Base-by-base conservation (phyloP, 2,797 vertebrate species). In the Myoxocephalus aenaeus region DNA sequence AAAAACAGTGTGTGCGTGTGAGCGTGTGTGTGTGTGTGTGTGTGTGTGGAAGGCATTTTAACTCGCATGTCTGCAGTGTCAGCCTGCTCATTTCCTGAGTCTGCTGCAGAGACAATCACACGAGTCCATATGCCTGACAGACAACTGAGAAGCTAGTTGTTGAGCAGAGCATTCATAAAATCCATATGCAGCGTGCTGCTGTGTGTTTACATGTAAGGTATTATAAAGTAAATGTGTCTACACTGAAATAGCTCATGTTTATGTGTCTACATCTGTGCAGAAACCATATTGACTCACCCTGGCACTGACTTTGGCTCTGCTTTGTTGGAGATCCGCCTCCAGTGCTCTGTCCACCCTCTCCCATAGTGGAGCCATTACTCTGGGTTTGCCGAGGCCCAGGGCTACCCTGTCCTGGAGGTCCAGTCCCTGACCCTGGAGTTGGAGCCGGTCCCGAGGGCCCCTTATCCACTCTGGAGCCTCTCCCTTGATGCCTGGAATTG, bases 41-140 rank as follows among this genome's bases (percentile, higher is more conserved):
- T 56, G 84, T 77, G 80, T 89, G 88, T 89, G 75, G 79, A 86
- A 77, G 79, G 79, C 74, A 87, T 88, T 86, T 84, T 74, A 91
- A 87, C 76, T 77, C 5, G 5, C 70, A 75, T 84, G 79, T 85
- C 77, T 86, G 76, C 78, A 79, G 77, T 74, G 77, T 86, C 77
- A 80, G 87, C 73, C 80, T 73, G 70, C 53, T 89, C 81, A 86
- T 90, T 90, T 90, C 88, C 89, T 90, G 81, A 81, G 80, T 85
- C 64, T 85, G 56, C 73, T 76, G 46, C 64, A 74, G 63, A 84
- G 69, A 29, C 4, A 34, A 13, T 27, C 4, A 56, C 67, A 67
- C 42, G 15, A 1, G 27, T 70, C 12, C 50, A 27, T 22, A 46
- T 2, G 50, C 6, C 51, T 34, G 75, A 68, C 62, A 38, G 42